These are phyloP conservation scores for Philopedon plagiatum DNA, from an alignment of 2,888 invertebrate species.

Conservation along the genomic window DNA sequence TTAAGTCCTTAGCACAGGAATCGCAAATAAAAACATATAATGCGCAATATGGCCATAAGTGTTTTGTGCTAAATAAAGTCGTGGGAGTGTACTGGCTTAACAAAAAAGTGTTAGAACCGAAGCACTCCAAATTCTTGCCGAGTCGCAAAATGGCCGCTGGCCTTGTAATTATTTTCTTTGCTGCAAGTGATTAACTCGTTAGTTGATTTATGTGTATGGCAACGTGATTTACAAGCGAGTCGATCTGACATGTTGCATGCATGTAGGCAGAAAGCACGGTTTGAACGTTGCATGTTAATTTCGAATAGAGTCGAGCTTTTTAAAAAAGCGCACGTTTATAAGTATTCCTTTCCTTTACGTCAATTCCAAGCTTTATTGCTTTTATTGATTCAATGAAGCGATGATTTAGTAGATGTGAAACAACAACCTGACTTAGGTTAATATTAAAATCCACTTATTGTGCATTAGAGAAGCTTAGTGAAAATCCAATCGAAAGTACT, in stretches of 20 bases:
- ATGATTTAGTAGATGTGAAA: slow-evolving; percentile 5
- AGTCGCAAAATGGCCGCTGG: slow-evolving; percentile 63
- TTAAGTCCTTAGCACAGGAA: no score
- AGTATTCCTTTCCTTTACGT: slow-evolving; percentile 55
- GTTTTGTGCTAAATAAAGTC: slow-evolving; percentile 5
- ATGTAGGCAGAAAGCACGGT: slow-evolving; percentile 68
- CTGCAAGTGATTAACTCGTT: slow-evolving; percentile 70
- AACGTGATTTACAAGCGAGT: slow-evolving; percentile 65
- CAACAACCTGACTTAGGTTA: background rate
- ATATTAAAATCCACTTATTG: no score
- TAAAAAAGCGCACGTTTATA: slow-evolving; percentile 53
- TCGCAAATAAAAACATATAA: no score
- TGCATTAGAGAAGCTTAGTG: background rate
- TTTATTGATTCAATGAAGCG: slow-evolving; percentile 35
- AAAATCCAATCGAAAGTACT: no score
- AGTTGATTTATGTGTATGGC: slow-evolving; percentile 69
- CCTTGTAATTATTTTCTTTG: slow-evolving; percentile 70
- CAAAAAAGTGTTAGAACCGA: slow-evolving; percentile 44
- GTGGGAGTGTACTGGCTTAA: slow-evolving; percentile 39
- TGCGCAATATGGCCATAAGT: no score
- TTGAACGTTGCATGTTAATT: slow-evolving; percentile 69
- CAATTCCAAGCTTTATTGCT: slow-evolving; percentile 38
- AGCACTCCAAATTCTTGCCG: slow-evolving; percentile 20
- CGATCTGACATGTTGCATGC: slow-evolving; percentile 68
- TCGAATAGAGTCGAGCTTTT: slow-evolving; percentile 61